Percentiles rank a stretch among this genome's conserved stretches.
These are phyloP conservation scores for Neomicropteryx cornuta DNA, from an alignment of 1,140 invertebrate species.

Conservation along the genomic window DNA sequence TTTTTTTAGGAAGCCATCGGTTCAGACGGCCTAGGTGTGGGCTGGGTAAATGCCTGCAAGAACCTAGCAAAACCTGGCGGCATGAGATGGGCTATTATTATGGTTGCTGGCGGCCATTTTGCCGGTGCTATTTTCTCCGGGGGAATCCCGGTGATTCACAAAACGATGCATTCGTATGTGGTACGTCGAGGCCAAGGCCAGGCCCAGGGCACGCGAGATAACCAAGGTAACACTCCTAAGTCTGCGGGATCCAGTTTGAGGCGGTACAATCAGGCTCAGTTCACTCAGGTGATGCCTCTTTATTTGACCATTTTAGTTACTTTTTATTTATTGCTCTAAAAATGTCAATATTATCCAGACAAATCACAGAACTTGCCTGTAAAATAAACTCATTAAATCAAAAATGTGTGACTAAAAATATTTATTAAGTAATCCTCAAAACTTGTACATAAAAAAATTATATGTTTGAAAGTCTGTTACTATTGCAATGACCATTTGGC, in stretches of 20 bases:
- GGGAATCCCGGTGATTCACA: conserved; percentile 46
- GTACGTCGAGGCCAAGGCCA: conserved; percentile 76
- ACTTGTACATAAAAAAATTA: no score
- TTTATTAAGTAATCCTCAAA: no score
- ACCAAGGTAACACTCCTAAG: conserved; percentile 52
- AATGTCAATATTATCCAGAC: no score
- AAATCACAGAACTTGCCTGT: no score
- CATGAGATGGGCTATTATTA: conserved; percentile 65
- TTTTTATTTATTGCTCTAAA: no score
- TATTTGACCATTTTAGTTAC: no score
- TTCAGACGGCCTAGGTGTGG: conserved; percentile 31
- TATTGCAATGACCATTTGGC: no score
- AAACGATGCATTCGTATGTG: conserved; percentile 82
- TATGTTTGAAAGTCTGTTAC: no score
- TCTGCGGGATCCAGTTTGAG: conserved; percentile 75
- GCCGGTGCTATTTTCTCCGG: conserved; percentile 72
- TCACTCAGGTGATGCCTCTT: conserved; percentile 55
- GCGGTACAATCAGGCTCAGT: conserved; percentile 64
- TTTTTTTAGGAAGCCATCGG: conserved; percentile 39
- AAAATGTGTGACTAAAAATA: no score
- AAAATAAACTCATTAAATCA: no score
- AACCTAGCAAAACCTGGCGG: conserved; percentile 21
- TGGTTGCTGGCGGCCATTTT: conserved; percentile 81
- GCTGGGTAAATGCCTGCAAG: conserved; percentile 28
- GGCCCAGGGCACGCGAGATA: conserved; percentile 60